A percentile compares a stretch with the other conserved stretches of the same genome.
These are phyloP conservation scores for Scytalopus superciliaris DNA, from an alignment of 2,113 vertebrate species.

Conservation along the genomic window DNA sequence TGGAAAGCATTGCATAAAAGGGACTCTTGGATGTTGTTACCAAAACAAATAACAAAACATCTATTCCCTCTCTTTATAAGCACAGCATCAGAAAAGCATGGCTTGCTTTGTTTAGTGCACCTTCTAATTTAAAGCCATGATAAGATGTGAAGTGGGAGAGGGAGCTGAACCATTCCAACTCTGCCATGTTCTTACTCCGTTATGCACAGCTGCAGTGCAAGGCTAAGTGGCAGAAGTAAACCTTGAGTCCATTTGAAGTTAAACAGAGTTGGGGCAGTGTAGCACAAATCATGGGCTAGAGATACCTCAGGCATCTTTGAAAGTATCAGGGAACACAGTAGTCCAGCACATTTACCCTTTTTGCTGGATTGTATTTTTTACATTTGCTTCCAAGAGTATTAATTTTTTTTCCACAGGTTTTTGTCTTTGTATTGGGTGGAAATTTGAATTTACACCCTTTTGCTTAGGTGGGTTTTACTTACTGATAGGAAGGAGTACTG, in stretches of 20 bases:
- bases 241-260: not conserved
- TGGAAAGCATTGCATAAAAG: not conserved
- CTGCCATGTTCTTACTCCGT: not conserved
- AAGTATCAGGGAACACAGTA: not conserved
- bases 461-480: not conserved
- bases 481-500: not conserved
- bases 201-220: not conserved
- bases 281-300: not conserved
- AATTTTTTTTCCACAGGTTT: not conserved
- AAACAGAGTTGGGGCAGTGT: not conserved
- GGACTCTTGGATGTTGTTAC: not conserved
- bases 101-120: not conserved
- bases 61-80: not conserved
- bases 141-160: not conserved
- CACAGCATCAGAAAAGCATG: not conserved
- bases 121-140: not conserved
- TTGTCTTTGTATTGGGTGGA: not conserved
- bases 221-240: not conserved
- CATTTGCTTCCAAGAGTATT: not conserved
- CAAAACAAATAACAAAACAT: not conserved
- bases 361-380: not conserved
- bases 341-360: not conserved
- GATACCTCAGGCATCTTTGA: not conserved
- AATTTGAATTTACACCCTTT: not conserved
- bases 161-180: not conserved